Base-by-base conservation (phyloP, 2,113 vertebrate genomes). In the Takifugu flavidus region DNA sequence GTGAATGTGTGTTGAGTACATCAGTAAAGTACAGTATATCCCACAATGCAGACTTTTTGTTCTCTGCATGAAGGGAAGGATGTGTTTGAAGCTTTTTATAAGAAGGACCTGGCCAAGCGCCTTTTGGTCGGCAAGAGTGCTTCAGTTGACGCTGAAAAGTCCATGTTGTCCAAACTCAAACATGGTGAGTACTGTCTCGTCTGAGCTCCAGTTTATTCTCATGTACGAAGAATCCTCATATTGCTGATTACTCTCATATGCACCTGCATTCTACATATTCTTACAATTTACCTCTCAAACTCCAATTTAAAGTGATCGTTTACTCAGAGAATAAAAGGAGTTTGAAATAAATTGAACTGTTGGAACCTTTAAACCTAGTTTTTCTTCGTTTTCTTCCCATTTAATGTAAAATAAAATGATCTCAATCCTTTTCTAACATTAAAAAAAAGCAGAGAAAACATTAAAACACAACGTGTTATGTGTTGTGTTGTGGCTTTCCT, bases 41-140 rank as follows among this genome's bases (percentile, higher is more conserved):
- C 47, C 47, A 49, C 20, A 7, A 26, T 28, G 25, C 27, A 56
- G 39, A 60, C 15, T 6, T 44, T 25, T 45, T 54, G 3, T 46
- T 57, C 4, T 39, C 2, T 59, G 2, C 53, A 25, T 56, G 0
- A 73, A 98, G 96, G 96, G 57, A 99, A 99, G 85, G 97, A 98
- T 83, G 97, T 98, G 61, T 99, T 99, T 89, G 96, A 99, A 88
- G 97, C 96, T 67, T 99, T 99, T 79, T 99, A 99, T 84, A 99
- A 99, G 89, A 99, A 99, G 90, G 97, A 99, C 87, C 91, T 99
- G 77, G 97, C 96, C 57, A 99, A 99, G 83, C 93, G 96, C 70
- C 89, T 99, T 52, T 85, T 99, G 86, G 96, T 98, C 51, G 97
- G 97, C 56, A 99, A 99, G 88, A 99, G 96, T 88, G 97, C 97